Evolutionary conservation across 2,888 invertebrate species (phyloP), one percentile per base, ranked within the genome.

Genomic region (Venusia cambrica): DNA sequence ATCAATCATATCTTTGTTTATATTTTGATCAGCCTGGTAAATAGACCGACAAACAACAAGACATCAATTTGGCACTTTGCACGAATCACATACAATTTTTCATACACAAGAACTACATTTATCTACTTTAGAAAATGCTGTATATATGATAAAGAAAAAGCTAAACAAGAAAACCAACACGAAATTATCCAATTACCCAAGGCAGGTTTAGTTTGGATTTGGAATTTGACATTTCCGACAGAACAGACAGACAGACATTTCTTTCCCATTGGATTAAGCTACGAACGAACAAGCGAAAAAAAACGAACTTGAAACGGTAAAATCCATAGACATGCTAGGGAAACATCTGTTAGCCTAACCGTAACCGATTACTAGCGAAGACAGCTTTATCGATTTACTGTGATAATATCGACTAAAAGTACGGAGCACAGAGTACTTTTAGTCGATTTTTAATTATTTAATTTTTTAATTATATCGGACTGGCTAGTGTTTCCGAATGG

Each of bases 1-100:
- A 73, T 84, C 84, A 68, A 74, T 69, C 85, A 87, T 84, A 84
- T 83, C 84, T 83, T 87, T 84, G 85, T 87, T 84, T 87, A 81
- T 84, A 84, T 85, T 85, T 79, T 83, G 80, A 80, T 81, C 77
- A 79, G 61, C 55, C 70, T 72, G 80, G 81, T 81, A 74, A 83
- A 83, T 84, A 69, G 66, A 73, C 64, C 69, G 70, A 62, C 62
- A 59, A n/a, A 57, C 55, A 61, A 55, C 60, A 64, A 76, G 62
- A 76, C 85, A 85, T 83, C 66, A 79, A 87, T 85, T 87, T 87
- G 85, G 85, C 85, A 87, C 87, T 75, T 67, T 58, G 54, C 49
- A 67, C 70, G 57, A 76, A 66, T 70, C 74, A 85, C 81, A 73
- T 66, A 64, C 40, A 65, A 75, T 65, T 72, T 78, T 74, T 54